Percentiles rank a stretch among this genome's conserved stretches.
These are phyloP conservation scores for Hybos culiciformis DNA, from an alignment of 2,888 invertebrate species.

Conservation along the genomic window DNA sequence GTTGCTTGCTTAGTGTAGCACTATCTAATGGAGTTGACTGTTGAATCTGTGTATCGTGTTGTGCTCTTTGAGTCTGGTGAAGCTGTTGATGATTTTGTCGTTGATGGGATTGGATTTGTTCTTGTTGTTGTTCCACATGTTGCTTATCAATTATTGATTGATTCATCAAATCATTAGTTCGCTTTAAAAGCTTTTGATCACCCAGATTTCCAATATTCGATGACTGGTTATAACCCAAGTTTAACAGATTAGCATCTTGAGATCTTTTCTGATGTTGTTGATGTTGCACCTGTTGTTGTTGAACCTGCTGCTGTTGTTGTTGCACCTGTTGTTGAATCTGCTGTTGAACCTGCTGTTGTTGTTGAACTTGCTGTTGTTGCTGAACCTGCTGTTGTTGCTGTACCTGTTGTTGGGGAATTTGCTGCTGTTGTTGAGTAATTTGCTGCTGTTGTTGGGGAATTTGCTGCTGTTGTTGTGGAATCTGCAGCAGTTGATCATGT, in stretches of 20 bases:
- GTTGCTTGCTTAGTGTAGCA: conserved; percentile 13
- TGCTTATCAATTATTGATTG: no score
- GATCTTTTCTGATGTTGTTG: not conserved
- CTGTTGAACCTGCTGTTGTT: conserved; percentile 2
- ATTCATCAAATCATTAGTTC: no score
- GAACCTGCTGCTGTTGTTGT: conserved; percentile 9
- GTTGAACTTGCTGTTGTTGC: conserved; percentile 3
- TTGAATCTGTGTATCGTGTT: conserved; percentile 7
- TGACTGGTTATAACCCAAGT: not conserved
- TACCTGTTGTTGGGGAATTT: conserved; percentile 13
- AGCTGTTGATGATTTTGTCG: not conserved
- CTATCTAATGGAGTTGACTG: not conserved
- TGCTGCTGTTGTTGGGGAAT: conserved; percentile 16
- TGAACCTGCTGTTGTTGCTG: conserved; percentile 4
- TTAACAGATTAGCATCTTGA: not conserved
- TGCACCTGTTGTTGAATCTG: conserved; percentile 10
- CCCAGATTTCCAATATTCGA: no score
- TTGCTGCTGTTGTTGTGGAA: conserved; percentile 21
- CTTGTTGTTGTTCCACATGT: not conserved
- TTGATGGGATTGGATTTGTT: not conserved
- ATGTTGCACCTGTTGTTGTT: conserved; percentile 7
- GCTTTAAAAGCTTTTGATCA: no score
- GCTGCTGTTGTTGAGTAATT: conserved; percentile 10
- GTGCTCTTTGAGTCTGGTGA: conserved; percentile 1
- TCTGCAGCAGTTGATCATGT: not conserved